Percentiles rank a stretch among this genome's conserved stretches.
Conservation (phyloP, 2,888 invertebrate genomes). For the Aleiodes testaceus region DNA sequence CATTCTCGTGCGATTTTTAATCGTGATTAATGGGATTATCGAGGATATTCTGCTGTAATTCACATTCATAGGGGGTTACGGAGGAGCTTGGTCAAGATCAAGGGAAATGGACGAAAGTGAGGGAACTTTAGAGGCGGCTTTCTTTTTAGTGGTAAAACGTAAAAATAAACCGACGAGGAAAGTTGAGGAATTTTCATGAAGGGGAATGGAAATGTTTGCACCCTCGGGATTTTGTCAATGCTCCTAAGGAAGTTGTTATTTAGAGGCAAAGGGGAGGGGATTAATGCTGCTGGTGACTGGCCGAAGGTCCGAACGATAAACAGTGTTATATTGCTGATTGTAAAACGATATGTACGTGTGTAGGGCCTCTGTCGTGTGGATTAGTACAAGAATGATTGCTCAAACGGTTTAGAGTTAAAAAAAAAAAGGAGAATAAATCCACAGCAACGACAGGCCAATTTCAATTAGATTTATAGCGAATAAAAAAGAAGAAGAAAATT, state of each 20-base stretch:
- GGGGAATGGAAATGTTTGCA: constrained; percentile 44
- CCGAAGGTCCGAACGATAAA: constrained; percentile 66
- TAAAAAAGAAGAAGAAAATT: constrained; percentile 19
- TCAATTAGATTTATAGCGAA: neutral
- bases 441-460: neutral
- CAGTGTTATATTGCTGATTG: constrained; percentile 60
- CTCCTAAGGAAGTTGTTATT: constrained; percentile 65
- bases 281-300: constrained; percentile 60
- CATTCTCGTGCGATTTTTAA: neutral
- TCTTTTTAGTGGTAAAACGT: neutral
- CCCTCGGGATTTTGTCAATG: constrained; percentile 62
- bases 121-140: neutral
- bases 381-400: constrained; percentile 48
- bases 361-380: constrained; percentile 44
- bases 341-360: constrained; percentile 61
- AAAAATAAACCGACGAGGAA: neutral
- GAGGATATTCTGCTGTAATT: too few species aligned
- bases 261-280: constrained; percentile 50
- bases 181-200: constrained; percentile 43
- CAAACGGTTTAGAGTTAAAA: constrained; percentile 1
- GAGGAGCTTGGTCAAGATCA: neutral
- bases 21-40: neutral
- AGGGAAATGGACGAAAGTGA: neutral
- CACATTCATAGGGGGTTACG: too few species aligned
- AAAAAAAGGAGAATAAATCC: constrained; percentile 11